Base-by-base conservation (phyloP, 2,113 vertebrate species). In the Pterocles burchelli region DNA sequence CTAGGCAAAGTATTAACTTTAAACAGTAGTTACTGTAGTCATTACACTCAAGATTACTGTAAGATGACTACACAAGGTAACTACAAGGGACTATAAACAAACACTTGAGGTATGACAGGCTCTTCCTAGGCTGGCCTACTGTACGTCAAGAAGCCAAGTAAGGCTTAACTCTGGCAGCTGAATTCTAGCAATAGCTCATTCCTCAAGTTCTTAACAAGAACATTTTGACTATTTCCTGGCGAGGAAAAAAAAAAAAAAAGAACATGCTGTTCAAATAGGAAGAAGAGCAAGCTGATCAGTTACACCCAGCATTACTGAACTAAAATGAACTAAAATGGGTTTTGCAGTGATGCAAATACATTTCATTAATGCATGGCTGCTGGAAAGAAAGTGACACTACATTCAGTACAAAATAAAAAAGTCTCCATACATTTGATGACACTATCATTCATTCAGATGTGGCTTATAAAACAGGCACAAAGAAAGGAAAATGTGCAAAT, bases 11-110 rank as follows among this genome's bases (percentile, higher is more conserved):
- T 10, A 91, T 38, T 85, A 75, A 78, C 65, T 92, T 75, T 68
- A 87, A 97, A 87, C 52, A 79, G 87, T 34, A 94, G 73, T 75
- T 76, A 85, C 41, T 73, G 74, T 20, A 88, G 83, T 49, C 79
- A 88, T 84, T 67, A 77, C 38, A 54, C 76, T 90, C n/a, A 36
- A 72, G 85, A 92, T 78, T 71, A 89, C 85, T 58, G 76, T 67
- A 89, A 80, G 88, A 95, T 93, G 88, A 96, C 90, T 90, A 34
- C 8, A 36, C 80, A 68, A 96, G 92, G 89, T 89, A 94, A 68
- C 79, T 62, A 65, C 80, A 93, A 96, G 72, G 66, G 3, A 89
- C 21, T 73, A 87, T 72, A 89, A 94, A 85, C 73, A 95, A 95
- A 92, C 66, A 86, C 85, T 31, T 71, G 29, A 95, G 70, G 73